Percentiles rank a stretch among this genome's conserved stretches.
These are phyloP conservation scores for Pogonocherus hispidulus DNA, from an alignment of 2,888 invertebrate species.

Conservation along the genomic window DNA sequence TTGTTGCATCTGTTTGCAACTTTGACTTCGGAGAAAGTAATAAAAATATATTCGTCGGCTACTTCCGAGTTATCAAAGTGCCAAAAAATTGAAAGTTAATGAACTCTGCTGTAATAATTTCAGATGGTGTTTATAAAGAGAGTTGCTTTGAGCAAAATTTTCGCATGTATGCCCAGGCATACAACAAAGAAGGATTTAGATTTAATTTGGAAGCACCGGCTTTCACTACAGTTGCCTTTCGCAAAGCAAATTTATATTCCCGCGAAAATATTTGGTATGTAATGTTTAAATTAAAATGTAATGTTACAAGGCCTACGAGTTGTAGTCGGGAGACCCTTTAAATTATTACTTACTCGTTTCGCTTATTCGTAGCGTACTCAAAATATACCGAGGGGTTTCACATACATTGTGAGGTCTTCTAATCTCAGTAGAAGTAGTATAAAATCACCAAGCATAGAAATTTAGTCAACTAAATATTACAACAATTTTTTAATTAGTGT, in stretches of 20 bases:
- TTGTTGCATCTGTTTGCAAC: too few species aligned
- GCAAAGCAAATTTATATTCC: conserved; percentile 5
- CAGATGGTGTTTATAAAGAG: background rate
- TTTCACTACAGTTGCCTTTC: conserved; percentile 9
- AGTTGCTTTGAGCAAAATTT: conserved; percentile 13
- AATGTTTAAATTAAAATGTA: conserved; percentile 19
- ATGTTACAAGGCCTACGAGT: background rate
- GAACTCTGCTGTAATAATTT: conserved; percentile 8
- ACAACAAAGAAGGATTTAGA: conserved; percentile 16
- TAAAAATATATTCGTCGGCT: too few species aligned
- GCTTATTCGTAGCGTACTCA: background rate
- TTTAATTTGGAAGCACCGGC: conserved; percentile 7
- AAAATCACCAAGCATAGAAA: too few species aligned
- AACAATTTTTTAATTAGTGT: too few species aligned
- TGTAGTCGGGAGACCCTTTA: conserved; percentile 3
- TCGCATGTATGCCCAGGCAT: background rate
- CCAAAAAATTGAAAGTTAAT: background rate
- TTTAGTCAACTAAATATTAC: too few species aligned
- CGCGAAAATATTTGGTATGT: conserved; percentile 9
- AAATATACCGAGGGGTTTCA: too few species aligned
- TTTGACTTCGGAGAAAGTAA: too few species aligned
- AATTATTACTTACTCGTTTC: conserved; percentile 12
- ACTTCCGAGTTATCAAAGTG: too few species aligned
- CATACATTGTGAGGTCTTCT: too few species aligned
- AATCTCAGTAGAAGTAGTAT: too few species aligned